Evolutionary conservation across 1,140 invertebrate species (phyloP), one percentile per base, ranked within the genome.

Genomic region (Conus ventricosus): DNA sequence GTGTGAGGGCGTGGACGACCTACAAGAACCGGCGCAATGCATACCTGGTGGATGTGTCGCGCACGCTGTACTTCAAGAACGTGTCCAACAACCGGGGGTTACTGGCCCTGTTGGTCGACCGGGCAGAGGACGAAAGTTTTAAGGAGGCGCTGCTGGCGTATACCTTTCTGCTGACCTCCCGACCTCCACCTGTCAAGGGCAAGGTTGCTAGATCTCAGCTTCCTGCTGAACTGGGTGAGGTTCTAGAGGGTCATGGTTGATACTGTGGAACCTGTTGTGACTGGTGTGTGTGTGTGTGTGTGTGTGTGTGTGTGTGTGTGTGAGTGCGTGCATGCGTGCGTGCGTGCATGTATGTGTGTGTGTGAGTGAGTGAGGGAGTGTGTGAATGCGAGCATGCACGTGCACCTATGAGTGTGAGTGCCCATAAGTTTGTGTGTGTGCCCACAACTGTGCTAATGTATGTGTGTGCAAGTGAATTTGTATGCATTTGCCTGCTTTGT

Each of bases 61-160:
- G 93, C 63, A 92, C 91, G 57, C 92, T 95, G 51, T 95, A 94
- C 85, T 95, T 91, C 89, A 95, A 95, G 87, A 95, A 94, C 85
- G 88, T 95, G 20, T 93, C 94, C 39, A 95, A 94, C 87, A 95
- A 95, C 88, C 88, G 92, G 27, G 93, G 94, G 15, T 91, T 95
- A 71, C 85, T 95, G 78, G 91, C 94, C 11, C 57, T 94, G 82
- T 71, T 95, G 67, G 93, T 95, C 13, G 94, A 95, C 85, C 84
- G 94, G 84, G 94, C 95, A 11, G 92, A 94, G 84, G 95, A 95
- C 86, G 95, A 95, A 82, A 93, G 91, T 63, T 94, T 94, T 54
- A 95, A 95, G 84, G 94, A 95, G 88, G 92, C 92, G 3, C 85
- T 94, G 78, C 88, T 95, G 15, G 91, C 92, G 6, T 95, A 95